Percentiles rank a stretch among this genome's conserved stretches.
Conservation (phyloP, 2,113 vertebrate genomes). For the Piprites chloris region DNA sequence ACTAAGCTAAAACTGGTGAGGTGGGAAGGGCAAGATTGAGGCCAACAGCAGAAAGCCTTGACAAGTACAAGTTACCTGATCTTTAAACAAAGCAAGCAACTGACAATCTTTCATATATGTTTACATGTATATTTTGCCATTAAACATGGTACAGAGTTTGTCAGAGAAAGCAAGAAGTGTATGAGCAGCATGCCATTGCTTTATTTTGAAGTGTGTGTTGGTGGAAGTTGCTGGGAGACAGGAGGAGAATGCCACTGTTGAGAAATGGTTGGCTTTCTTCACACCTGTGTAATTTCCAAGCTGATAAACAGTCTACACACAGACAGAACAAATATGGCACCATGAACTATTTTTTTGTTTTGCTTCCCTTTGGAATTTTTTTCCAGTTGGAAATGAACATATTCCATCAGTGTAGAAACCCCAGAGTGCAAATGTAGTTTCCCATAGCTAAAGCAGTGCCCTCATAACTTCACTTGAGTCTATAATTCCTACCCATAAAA, state of each 20-base stretch:
- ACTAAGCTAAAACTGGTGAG: background rate
- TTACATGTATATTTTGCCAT: background rate
- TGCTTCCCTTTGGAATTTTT: conserved; percentile 40
- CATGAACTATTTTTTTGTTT: conserved; percentile 31
- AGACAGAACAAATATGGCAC: background rate
- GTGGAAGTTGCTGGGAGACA: conserved; percentile 19
- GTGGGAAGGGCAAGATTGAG: background rate
- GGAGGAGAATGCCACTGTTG: background rate
- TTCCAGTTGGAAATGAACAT: conserved; percentile 51
- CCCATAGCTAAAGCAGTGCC: conserved; percentile 42
- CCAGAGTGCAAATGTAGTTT: conserved; percentile 65
- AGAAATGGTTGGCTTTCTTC: conserved; percentile 44
- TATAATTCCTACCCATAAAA: conserved; percentile 34
- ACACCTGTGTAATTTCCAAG: conserved; percentile 51
- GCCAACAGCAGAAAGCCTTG: background rate
- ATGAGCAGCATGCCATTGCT: background rate
- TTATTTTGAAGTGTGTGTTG: background rate
- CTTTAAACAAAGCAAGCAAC: background rate
- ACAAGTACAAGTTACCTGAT: background rate
- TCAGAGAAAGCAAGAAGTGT: background rate
- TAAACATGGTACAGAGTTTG: background rate
- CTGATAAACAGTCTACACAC: conserved; percentile 40
- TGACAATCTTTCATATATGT: background rate
- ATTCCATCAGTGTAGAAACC: conserved; percentile 51
- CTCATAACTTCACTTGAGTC: conserved; percentile 50